Conservation (phyloP, 2,888 invertebrate genomes). For the Lasioglossum malachurum region DNA sequence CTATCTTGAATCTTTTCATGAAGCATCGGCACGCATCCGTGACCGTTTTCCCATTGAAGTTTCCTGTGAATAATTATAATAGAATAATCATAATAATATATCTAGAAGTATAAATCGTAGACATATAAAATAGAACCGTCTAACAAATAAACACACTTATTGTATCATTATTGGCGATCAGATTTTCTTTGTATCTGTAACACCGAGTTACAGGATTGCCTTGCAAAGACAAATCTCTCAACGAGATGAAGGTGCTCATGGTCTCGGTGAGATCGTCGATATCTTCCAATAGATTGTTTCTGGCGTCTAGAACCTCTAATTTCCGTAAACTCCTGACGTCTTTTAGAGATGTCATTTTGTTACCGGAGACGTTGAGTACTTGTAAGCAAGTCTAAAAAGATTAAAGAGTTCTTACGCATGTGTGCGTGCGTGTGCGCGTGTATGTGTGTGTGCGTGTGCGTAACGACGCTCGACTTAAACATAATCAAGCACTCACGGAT, state of each 20-base stretch:
- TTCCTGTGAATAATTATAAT: constrained; percentile 83
- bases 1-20: constrained; percentile 88
- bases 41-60: constrained; percentile 87
- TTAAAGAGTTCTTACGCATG: neutral
- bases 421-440: neutral
- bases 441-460: neutral
- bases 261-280: constrained; percentile 86
- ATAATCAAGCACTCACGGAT: constrained; percentile 85
- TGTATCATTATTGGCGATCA: constrained; percentile 88
- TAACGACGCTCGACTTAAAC: neutral
- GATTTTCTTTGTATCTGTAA: constrained; percentile 89
- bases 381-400: constrained; percentile 86
- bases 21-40: constrained; percentile 88
- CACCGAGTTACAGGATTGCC: constrained; percentile 89
- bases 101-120: constrained; percentile 20
- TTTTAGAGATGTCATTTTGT: constrained; percentile 87
- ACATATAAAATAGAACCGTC: neutral
- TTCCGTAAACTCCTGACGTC: constrained; percentile 86
- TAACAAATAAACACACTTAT: constrained; percentile 85
- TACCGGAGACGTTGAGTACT: constrained; percentile 88
- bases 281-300: constrained; percentile 87
- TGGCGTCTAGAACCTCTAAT: constrained; percentile 87
- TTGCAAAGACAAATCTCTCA: constrained; percentile 87
- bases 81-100: neutral
- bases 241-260: constrained; percentile 86